Conservation (phyloP, 2,113 vertebrate species). For the Rhodinocichla rosea region DNA sequence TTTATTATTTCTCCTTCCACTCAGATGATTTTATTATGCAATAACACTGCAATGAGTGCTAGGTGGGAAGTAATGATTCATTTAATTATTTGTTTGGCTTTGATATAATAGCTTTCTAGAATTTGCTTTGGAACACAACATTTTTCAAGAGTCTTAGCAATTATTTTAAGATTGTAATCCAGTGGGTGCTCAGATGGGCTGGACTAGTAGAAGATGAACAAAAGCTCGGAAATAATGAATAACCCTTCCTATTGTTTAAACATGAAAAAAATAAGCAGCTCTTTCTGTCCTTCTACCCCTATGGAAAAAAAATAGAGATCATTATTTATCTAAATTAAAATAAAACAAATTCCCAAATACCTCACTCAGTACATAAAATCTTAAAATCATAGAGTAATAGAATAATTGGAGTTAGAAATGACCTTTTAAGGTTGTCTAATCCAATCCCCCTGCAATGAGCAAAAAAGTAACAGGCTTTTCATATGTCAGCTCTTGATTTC, state of each 20-base stretch:
- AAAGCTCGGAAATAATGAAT: neutral
- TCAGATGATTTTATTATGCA: neutral
- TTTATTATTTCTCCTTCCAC: neutral
- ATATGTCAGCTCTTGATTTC: neutral
- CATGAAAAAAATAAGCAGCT: neutral
- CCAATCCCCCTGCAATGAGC: neutral
- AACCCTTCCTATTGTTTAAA: neutral
- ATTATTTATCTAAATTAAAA: neutral
- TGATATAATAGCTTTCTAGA: neutral
- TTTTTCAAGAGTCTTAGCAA: neutral
- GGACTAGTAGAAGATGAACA: neutral
- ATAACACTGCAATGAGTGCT: neutral
- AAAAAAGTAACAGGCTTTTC: neutral
- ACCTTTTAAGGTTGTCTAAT: neutral
- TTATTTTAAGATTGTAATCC: neutral
- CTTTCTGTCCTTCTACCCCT: neutral
- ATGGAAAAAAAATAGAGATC: neutral
- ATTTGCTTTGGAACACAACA: neutral
- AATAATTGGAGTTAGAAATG: neutral
- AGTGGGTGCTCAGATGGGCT: neutral
- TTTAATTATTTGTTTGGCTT: constrained; percentile 14
- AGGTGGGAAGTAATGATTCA: neutral
- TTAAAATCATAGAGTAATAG: neutral
- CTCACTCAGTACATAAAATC: neutral
- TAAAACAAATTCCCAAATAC: neutral